phyloP scores from a whole-genome alignment of 1,140 invertebrate genomes.

The Camponotus pennsylvanicus region DNA sequence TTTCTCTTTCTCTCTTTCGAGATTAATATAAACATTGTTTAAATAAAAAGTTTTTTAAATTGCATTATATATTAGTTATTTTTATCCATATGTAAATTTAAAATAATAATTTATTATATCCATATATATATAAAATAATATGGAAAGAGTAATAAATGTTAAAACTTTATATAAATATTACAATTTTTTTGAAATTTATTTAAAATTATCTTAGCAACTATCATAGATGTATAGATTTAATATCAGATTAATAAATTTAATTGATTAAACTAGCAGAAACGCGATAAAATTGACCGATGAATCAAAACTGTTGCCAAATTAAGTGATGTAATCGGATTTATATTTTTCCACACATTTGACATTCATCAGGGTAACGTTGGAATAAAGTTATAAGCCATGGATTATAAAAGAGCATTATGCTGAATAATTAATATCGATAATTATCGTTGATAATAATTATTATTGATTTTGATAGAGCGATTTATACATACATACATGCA shows the following conservation, averaged over 20 bases:
- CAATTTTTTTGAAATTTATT: neutral
- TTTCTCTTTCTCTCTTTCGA: neutral
- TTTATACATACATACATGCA: too few relatives aligned
- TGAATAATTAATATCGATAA: neutral
- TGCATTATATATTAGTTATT: too few relatives aligned
- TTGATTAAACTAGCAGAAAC: too few relatives aligned
- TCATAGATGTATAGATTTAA: too few relatives aligned
- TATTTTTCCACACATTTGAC: slow-evolving; percentile 34
- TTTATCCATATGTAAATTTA: neutral
- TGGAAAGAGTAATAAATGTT: too few relatives aligned
- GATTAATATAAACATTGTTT: neutral
- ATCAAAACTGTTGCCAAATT: slow-evolving; percentile 35
- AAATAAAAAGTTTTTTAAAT: neutral
- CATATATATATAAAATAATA: too few relatives aligned
- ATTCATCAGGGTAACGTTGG: neutral
- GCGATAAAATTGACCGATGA: slow-evolving; percentile 2
- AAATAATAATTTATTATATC: neutral
- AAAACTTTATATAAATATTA: too few relatives aligned
- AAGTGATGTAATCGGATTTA: slow-evolving; percentile 34
- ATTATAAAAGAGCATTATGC: slow-evolving; percentile 30
- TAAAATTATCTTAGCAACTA: too few relatives aligned
- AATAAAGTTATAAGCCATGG: too few relatives aligned
- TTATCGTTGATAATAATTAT: neutral
- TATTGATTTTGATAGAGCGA: neutral
- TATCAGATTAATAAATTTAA: too few relatives aligned